These are phyloP conservation scores for Drosophila tripunctata DNA, from an alignment of 2,888 invertebrate species.

Conservation along the genomic window DNA sequence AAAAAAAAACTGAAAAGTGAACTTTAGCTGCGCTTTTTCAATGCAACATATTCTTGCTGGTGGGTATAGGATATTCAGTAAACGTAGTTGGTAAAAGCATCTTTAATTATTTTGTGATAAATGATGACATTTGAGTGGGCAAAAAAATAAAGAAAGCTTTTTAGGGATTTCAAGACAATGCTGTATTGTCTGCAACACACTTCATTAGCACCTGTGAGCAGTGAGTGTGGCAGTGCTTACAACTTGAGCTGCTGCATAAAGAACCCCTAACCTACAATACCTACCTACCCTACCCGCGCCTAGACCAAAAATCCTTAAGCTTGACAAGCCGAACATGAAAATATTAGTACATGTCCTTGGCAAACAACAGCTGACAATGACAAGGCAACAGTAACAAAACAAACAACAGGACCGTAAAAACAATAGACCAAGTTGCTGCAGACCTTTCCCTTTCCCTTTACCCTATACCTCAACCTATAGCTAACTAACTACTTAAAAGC, in stretches of 20 bases:
- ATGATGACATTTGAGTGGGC: slow-evolving; percentile 80
- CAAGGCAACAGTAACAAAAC: slow-evolving; percentile 53
- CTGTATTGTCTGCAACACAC: slow-evolving; percentile 51
- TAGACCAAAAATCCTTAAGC: slow-evolving; percentile 33
- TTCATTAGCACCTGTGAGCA: slow-evolving; percentile 78
- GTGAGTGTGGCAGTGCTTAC: slow-evolving; percentile 34
- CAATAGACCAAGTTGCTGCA: slow-evolving; percentile 41
- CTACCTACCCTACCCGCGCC: neutral
- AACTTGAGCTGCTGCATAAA: slow-evolving; percentile 41
- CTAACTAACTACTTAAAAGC: slow-evolving; percentile 61
- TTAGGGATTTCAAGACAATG: slow-evolving; percentile 20
- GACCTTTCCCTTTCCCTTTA: neutral
- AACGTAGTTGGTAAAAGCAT: slow-evolving; percentile 29
- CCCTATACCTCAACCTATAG: neutral
- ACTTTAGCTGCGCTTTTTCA: slow-evolving; percentile 55
- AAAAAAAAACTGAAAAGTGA: no score
- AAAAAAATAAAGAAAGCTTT: slow-evolving; percentile 34
- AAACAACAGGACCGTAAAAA: slow-evolving; percentile 31
- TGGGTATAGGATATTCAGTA: no score
- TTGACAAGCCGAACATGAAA: slow-evolving; percentile 72
- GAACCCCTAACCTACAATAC: neutral
- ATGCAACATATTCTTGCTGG: slow-evolving; percentile 25
- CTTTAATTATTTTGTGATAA: slow-evolving; percentile 84
- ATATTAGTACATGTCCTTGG: slow-evolving; percentile 67
- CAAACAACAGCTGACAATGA: slow-evolving; percentile 77